phyloP scores from a whole-genome alignment of 2,888 invertebrate genomes.

The Alsophila aescularia region DNA sequence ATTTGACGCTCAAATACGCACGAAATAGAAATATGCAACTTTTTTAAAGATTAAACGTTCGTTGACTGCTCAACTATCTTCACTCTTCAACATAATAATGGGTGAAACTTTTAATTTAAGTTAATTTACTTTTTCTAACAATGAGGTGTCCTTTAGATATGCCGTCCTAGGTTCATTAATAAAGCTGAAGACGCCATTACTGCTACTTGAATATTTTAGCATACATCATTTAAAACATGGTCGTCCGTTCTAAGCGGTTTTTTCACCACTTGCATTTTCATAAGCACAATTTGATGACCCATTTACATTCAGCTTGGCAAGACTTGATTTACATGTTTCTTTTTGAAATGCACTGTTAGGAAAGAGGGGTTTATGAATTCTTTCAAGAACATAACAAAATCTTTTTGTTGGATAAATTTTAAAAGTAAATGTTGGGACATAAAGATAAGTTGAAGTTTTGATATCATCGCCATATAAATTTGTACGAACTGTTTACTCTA shows the following conservation, averaged over 20 bases:
- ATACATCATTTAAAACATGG: slow-evolving; percentile 35
- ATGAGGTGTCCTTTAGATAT: slow-evolving; percentile 21
- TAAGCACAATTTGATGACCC: slow-evolving; percentile 42
- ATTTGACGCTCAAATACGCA: no score
- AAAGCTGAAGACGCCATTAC: slow-evolving; percentile 37
- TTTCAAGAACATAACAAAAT: slow-evolving; percentile 7
- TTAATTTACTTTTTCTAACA: not conserved
- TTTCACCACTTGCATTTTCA: slow-evolving; percentile 42
- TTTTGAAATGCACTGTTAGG: slow-evolving; percentile 26
- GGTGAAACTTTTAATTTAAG: not conserved
- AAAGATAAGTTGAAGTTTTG: no score
- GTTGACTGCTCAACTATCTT: no score
- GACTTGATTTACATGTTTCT: slow-evolving; percentile 36
- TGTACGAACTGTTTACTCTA: no score
- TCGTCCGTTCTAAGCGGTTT: slow-evolving; percentile 23
- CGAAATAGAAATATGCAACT: no score
- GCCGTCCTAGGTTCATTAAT: slow-evolving; percentile 36
- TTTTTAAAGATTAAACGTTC: no score
- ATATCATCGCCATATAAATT: no score
- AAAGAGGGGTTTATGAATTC: slow-evolving; percentile 13
- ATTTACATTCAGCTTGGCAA: slow-evolving; percentile 35
- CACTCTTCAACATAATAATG: no score
- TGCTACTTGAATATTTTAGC: slow-evolving; percentile 44
- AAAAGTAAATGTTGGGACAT: not conserved
- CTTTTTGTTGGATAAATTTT: not conserved